These are phyloP conservation scores for Parauchenoglanis punctatus DNA, from an alignment of 2,797 vertebrate species.

Conservation along the genomic window DNA sequence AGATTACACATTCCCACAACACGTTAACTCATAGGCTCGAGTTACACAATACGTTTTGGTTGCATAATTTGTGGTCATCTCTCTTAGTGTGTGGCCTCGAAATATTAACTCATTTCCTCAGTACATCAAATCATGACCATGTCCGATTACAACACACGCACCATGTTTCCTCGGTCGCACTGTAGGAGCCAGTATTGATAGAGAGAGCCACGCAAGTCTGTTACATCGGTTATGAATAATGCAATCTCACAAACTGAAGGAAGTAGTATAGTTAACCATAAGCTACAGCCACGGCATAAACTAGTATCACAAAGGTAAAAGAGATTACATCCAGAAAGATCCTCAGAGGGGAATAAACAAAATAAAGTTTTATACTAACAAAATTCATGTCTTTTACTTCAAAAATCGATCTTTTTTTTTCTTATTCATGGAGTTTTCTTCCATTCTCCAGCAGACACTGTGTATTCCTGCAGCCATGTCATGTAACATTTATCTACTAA, in stretches of 20 bases:
- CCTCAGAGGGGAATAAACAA: not conserved
- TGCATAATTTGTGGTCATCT: not conserved
- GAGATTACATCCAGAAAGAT: not conserved
- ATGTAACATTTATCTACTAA: constrained; percentile 12
- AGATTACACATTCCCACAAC: not conserved
- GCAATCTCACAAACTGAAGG: not conserved
- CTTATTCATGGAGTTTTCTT: not conserved
- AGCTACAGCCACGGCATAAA: not conserved
- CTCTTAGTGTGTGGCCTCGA: no score
- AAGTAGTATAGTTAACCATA: not conserved
- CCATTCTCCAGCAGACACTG: not conserved
- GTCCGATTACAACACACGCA: no score
- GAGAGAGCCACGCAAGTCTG: not conserved
- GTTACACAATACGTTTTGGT: not conserved
- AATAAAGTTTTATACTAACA: no score
- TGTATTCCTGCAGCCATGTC: not conserved
- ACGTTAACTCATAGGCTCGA: not conserved
- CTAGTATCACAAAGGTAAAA: no score
- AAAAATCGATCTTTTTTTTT: not conserved
- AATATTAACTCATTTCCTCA: not conserved
- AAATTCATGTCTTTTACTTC: not conserved
- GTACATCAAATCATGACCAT: not conserved
- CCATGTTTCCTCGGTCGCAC: not conserved
- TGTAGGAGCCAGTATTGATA: not conserved
- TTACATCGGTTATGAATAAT: not conserved